Base-by-base conservation (phyloP, 2,888 invertebrate genomes). In the Volucella zonaria region DNA sequence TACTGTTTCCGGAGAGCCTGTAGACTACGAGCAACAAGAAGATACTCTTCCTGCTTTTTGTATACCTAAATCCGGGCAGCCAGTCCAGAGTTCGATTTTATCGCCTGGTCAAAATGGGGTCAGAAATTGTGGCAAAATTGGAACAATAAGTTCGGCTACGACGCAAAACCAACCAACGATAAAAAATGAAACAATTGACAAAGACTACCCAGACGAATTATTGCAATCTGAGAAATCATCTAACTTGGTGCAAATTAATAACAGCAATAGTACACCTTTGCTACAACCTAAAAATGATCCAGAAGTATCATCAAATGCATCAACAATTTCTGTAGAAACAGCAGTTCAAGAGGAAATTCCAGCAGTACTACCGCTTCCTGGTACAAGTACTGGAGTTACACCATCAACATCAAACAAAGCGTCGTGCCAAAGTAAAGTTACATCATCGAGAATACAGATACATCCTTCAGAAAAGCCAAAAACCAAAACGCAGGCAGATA, bases 121-220 rank as follows among this genome's bases (percentile, higher is more conserved):
- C 31, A 31, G 6, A 8, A 40, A 38, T 40, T 4, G 8, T 40
- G 8, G 10, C 40, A 0, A n/a, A 58, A 6, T 8, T 3, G 2
- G 8, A 10, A 38, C 38, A 12, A 10, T 3, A 40, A 38, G 31
- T 18, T 18, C 23, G 4, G 43, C 42, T 8, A 43, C 11, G 11
- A 2, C 18, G 12, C 6, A 11, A 14, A 10, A 6, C 1, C 14
- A 15, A 1, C 58, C 54, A 12, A 1, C 23, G 40, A 58, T 77
- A 14, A 75, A 80, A 62, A 45, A 42, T 8, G 75, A 80, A 56
- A 40, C n/a, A 9, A 12, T 67, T 3, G 52, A 66, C n/a, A 45
- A 47, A 1, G 42, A n/a, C 1, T 42, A 23, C 18, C 45, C 45
- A 18, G 43, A 10, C 18, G 42, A 42, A 18, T 31, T 6, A 31